A percentile compares a stretch with the other conserved stretches of the same genome.
phyloP scores from a whole-genome alignment of 2,888 invertebrate species.

The Eupithecia centaureata region DNA sequence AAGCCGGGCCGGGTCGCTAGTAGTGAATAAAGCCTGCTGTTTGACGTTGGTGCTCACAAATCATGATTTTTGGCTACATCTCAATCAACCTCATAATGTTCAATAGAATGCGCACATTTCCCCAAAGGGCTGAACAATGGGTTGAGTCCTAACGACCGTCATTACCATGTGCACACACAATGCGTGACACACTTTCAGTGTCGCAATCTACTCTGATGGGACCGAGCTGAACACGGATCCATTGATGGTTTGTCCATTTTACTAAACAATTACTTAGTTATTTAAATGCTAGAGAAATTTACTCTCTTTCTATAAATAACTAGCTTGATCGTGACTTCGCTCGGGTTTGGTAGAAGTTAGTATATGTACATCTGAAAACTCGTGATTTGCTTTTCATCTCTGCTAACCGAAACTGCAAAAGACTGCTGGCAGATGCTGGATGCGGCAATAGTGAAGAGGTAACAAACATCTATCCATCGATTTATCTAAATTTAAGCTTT shows the following conservation, averaged over 20 bases:
- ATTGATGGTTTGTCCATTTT: not conserved
- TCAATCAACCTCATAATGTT: not conserved
- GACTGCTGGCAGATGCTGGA: no score
- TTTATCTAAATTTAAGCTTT: no score
- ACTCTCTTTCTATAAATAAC: not conserved
- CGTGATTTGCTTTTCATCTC: no score
- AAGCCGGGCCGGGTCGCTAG: no score
- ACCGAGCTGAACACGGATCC: not conserved
- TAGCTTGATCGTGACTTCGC: not conserved
- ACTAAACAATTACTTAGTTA: not conserved
- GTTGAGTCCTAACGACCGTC: not conserved
- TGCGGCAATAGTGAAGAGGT: no score
- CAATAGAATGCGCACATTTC: not conserved
- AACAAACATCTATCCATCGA: no score
- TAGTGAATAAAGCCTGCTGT: no score
- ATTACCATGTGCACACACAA: slow-evolving; percentile 2
- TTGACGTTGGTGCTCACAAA: no score
- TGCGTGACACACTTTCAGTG: not conserved
- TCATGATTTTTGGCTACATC: not conserved
- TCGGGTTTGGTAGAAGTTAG: no score
- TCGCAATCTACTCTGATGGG: not conserved
- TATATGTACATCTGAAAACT: no score
- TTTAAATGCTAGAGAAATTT: not conserved
- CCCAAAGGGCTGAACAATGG: not conserved
- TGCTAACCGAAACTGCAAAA: no score